Evolutionary conservation across 2,888 invertebrate genomes (phyloP), one percentile per base, ranked within the genome.

Genomic region (Drosophila meridiana): DNA sequence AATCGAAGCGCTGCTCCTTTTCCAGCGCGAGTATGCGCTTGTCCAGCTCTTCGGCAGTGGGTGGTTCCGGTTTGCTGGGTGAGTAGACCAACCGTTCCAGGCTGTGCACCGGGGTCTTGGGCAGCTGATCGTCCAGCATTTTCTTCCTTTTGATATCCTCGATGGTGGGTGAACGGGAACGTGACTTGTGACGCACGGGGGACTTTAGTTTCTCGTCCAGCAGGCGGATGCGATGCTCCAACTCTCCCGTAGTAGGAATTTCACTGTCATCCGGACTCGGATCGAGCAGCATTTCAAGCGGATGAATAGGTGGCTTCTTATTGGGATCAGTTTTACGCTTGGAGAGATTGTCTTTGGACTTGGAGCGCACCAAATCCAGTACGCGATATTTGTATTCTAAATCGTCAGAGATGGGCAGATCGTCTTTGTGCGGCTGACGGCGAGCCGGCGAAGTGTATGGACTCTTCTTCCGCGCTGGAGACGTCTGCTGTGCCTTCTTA

Each of bases 161-260:
- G 36, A 90, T 85, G 36, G 88, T 87, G 4, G 92, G 92, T 1
- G 92, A 92, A 4, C 82, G 84, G 0, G 89, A 86, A 5, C 87
- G 87, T 0, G 92, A 82, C 45, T 85, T 87, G 6, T 73, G 80
- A 0, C 74, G 77, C 2, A 80, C 80, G 0, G 92, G 82, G 1
- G 91, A 82, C 43, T 62, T 77, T 0, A 84, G 65, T 34, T 83
- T 90, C 38, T 80, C 87, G n/a, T 92, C 91, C n/a, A 92, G 74
- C 0, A 92, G 75, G 1, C 90, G 81, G 38, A 92, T 93, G 52
- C 92, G 82, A 69, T 92, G 92, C 56, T 92, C 92, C 2, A 92
- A 68, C 43, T 93, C 92, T 2, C 92, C 91, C 0, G 91, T 92
- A 13, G 91, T 90, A 9, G 93, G 93, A 72, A 92, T 91, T 13